Percentiles rank a stretch among this genome's conserved stretches.
These are phyloP conservation scores for Chrysoperla carnea DNA, from an alignment of 1,140 invertebrate species.

Conservation along the genomic window DNA sequence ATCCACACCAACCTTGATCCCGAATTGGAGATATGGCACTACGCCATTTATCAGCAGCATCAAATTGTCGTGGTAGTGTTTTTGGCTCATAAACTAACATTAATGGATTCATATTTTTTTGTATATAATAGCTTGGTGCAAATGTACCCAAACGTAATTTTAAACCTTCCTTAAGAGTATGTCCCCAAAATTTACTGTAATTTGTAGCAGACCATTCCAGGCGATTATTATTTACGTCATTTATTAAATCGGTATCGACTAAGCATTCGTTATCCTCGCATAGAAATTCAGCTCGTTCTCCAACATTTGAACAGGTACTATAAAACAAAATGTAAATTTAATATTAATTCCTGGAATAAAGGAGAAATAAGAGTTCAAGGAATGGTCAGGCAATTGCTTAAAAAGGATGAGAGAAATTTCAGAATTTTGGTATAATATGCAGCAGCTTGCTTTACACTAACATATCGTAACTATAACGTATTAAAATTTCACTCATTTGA, in stretches of 20 bases:
- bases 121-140: slow-evolving; percentile 35
- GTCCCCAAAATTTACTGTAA: slow-evolving; percentile 68
- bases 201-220: slow-evolving; percentile 60
- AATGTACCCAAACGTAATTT: slow-evolving; percentile 40
- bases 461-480: too few species aligned
- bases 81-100: slow-evolving; percentile 36
- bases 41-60: slow-evolving; percentile 56
- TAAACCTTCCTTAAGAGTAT: slow-evolving; percentile 63
- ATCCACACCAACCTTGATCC: slow-evolving; percentile 84
- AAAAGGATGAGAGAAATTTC: too few species aligned
- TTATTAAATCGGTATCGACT: slow-evolving; percentile 45
- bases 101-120: slow-evolving; percentile 45
- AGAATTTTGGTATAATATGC: too few species aligned
- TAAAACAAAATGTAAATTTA: slow-evolving; percentile 11
- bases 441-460: too few species aligned
- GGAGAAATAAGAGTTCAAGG: too few species aligned
- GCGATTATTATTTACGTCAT: slow-evolving; percentile 38
- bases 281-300: slow-evolving; percentile 28
- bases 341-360: too few species aligned
- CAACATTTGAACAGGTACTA: slow-evolving; percentile 41
- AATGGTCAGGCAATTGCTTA: too few species aligned
- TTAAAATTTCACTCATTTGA: too few species aligned
- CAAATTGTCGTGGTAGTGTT: slow-evolving; percentile 46
- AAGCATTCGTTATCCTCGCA: slow-evolving; percentile 62
- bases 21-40: slow-evolving; percentile 46